Evolutionary conservation across 2,113 vertebrate species (phyloP), one percentile per base, ranked within the genome.

Genomic region (Machaerirhynchus nigripectus): DNA sequence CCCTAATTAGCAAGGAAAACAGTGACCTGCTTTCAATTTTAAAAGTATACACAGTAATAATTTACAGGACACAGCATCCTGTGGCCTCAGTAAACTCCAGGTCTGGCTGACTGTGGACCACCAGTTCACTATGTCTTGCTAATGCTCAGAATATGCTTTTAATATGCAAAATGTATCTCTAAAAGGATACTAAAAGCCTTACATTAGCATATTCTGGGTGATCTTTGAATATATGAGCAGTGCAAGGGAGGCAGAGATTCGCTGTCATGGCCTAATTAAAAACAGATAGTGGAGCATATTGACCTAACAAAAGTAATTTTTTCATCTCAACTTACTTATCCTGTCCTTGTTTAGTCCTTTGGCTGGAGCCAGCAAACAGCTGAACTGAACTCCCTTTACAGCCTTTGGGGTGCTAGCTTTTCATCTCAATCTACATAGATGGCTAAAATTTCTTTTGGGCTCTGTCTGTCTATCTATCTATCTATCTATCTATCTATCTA

Each of bases 141-240:
- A 90, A 95, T 90, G 76, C 73, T 69, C 76, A 64, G 57, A 92
- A 47, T 50, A 64, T 49, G 83, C 80, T 95, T 96, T 96, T 93
- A 96, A 89, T 90, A 90, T 86, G 80, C 90, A 78, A 97, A 94
- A 94, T 89, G 44, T 71, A 89, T 64, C 87, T 77, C 65, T 95
- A 84, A 94, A 96, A 96, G 88, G 92, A 92, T 82, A 82, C 83
- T 94, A 94, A 94, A 96, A 96, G 95, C 93, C 37, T 81, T 8
- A 7, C n/a, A 93, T 97, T 93, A 88, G 69, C 95, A 94, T 95
- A 93, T 71, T 85, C 52, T 57, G 65, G 53, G 84, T 94, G 80
- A 94, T 88, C 88, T 91, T 57, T 90, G 94, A 93, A 93, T 95
- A 89, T 35, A 39, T 0, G 27, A 94, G 87, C 73, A 88, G 52